Evolutionary conservation across 2,113 vertebrate species (phyloP).

Genomic region (Grantiella picta): DNA sequence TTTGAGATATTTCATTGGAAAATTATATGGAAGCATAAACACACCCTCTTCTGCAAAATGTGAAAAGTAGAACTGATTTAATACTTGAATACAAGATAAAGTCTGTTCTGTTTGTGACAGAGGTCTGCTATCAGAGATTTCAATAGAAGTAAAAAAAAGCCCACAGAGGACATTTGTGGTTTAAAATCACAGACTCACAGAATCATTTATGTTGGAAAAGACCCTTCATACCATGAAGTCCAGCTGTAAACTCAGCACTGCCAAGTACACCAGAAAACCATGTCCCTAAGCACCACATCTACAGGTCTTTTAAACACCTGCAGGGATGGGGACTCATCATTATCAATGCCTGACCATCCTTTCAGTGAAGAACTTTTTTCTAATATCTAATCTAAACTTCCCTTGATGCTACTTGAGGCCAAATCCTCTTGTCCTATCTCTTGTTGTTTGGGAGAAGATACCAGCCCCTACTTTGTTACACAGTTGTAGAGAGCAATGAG

Average conservation of each 20-base stretch:
- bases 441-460: neutral
- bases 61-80: neutral
- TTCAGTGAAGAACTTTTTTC: neutral
- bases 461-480: fast-evolving
- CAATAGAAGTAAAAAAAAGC: neutral
- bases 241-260: fast-evolving
- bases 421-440: neutral
- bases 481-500: fast-evolving
- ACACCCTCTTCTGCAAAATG: neutral
- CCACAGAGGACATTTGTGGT: neutral
- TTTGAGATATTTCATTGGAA: neutral
- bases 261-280: neutral
- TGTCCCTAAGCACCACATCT: fast-evolving
- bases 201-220: neutral
- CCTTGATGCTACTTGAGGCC: neutral
- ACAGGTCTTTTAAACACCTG: fast-evolving
- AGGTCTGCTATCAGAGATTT: neutral
- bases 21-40: neutral
- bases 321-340: neutral
- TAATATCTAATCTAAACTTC: neutral
- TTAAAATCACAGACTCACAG: neutral
- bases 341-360: neutral
- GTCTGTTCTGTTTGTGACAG: neutral
- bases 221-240: neutral
- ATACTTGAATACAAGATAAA: neutral